Evolutionary conservation across 2,888 invertebrate genomes (phyloP).

Genomic region (Stenchaetothrips biformis): DNA sequence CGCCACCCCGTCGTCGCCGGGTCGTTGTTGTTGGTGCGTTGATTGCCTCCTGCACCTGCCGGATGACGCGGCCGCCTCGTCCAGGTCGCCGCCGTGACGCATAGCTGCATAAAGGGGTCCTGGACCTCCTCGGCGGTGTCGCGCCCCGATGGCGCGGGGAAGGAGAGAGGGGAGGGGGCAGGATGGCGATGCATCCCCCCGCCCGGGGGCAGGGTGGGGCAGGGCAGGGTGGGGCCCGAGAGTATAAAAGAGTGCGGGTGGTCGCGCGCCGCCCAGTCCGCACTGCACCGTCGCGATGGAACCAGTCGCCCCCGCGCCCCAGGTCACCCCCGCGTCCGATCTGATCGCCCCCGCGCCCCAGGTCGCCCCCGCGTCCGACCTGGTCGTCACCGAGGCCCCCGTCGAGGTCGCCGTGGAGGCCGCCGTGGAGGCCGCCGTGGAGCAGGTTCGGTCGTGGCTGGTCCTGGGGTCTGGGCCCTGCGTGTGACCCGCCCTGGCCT

Average conservation of each 20-base stretch:
- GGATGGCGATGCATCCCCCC: background rate
- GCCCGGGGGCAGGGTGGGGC: background rate
- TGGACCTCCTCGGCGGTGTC: background rate
- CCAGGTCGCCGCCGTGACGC: too few relatives aligned
- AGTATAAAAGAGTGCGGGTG: conserved; percentile 14
- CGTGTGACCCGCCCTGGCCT: too few relatives aligned
- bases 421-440: background rate
- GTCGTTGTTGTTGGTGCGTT: background rate
- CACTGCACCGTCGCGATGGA: background rate
- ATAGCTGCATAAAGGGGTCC: too few relatives aligned
- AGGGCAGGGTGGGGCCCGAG: background rate
- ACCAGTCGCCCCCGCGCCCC: background rate
- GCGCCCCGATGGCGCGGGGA: background rate
- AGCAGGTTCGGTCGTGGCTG: background rate
- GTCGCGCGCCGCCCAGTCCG: conserved; percentile 2
- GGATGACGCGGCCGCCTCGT: too few relatives aligned
- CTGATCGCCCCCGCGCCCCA: background rate
- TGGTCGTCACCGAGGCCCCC: background rate
- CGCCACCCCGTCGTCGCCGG: too few relatives aligned
- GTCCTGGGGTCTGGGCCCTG: too few relatives aligned
- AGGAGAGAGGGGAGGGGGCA: background rate
- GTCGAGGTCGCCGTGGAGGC: background rate
- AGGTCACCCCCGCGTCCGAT: background rate
- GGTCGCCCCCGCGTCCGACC: background rate
- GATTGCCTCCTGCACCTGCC: too few relatives aligned